Base-by-base conservation (phyloP, 2,797 vertebrate genomes). In the Lepilemur septentrionalis region DNA sequence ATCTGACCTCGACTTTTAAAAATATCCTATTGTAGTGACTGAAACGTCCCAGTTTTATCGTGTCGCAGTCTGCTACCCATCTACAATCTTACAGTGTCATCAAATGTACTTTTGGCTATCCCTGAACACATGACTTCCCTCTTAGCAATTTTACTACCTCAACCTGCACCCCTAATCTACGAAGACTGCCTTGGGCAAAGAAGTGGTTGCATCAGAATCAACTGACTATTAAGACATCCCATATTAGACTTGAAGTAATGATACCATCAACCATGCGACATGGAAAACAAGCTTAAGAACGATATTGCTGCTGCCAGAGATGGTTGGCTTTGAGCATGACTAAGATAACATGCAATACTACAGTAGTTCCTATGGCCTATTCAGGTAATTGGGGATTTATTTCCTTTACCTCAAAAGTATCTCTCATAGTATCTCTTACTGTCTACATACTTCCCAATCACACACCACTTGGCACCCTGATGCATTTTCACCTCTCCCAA, bases 221-320 rank as follows among this genome's bases (percentile, higher is more conserved):
- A 32, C 20, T 84, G 83, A 75, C 20, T 67, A 35, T 43, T 69
- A 78, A 72, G 23, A 93, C 20, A 17, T 73, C 35, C 57, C 23
- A 55, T 82, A 59, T 70, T 38, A 55, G 46, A 86, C 7, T 20
- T 73, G 70, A 89, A 76, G 32, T 80, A 57, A 92, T 65, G 17
- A 94, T 61, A 67, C 11, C 30, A 52, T 48, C 50, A 80, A 80
- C 14, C 83, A 72, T 8, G 50, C 46, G 73, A 89, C 11, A 30
- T n/a, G 35, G 61, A 79, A 87, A 96, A 78, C 41, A 70, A 81
- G 38, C 76, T 97, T 23, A 93, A 88, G 41, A 91, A 72, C 7
- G 83, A 75, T 22, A 75, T 13, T 50, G 32, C 7, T 86, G 41
- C 48, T 38, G 1, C 41, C 38, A 59, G 32, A 91, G 67, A 78